Conservation (phyloP, 2,113 vertebrate genomes). For the Silurus asotus region DNA sequence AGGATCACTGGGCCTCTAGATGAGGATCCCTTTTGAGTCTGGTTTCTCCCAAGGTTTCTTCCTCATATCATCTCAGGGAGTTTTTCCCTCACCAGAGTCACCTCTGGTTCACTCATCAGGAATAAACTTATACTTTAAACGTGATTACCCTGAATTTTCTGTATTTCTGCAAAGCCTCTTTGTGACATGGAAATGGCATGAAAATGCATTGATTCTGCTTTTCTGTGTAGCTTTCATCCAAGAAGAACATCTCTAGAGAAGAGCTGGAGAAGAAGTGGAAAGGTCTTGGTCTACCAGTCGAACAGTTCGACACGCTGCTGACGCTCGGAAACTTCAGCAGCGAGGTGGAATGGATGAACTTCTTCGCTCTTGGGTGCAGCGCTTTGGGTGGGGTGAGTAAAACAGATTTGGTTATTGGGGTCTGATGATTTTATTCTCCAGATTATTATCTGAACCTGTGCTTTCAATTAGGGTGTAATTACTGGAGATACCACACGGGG, state of each 20-base stretch:
- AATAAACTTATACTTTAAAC: too few species aligned
- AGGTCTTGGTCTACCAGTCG: conserved; percentile 75
- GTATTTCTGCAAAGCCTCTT: too few species aligned
- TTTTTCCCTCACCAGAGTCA: too few species aligned
- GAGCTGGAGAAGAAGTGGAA: conserved; percentile 81
- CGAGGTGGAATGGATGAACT: conserved; percentile 80
- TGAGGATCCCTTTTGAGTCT: too few species aligned
- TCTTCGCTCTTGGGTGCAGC: conserved; percentile 85
- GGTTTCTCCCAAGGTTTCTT: too few species aligned
- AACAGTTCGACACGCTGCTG: conserved; percentile 76
- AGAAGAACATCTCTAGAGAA: conserved; percentile 54
- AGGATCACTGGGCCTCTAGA: too few species aligned
- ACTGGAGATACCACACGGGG: background rate
- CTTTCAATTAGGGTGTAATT: background rate
- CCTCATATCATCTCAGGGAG: too few species aligned
- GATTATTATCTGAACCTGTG: background rate
- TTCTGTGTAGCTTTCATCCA: conserved; percentile 64
- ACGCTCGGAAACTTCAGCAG: conserved; percentile 67
- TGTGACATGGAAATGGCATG: background rate
- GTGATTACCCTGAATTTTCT: too few species aligned
- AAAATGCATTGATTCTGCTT: background rate
- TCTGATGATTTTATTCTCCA: background rate
- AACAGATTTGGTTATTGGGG: background rate
- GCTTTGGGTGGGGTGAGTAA: conserved; percentile 78
- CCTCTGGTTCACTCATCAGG: too few species aligned